Percentiles rank a stretch among this genome's conserved stretches.
These are phyloP conservation scores for Petrosia ficiformis DNA, from an alignment of 37 sponge, comb jelly and placozoan genomes.

Conservation along the genomic window DNA sequence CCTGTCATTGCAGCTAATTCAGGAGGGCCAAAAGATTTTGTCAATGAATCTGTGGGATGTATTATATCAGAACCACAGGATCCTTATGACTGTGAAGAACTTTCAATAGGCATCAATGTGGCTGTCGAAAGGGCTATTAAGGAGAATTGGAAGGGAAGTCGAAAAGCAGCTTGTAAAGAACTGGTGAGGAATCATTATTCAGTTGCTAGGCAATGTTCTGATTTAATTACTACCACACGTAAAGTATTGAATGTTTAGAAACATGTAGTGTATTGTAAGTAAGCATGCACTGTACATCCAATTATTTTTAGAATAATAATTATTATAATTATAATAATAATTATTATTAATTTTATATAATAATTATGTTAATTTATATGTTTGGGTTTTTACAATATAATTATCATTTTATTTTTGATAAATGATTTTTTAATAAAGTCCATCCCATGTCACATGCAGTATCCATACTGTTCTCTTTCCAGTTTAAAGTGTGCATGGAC, in stretches of 20 bases:
- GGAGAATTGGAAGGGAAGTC: background rate
- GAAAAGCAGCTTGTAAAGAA: background rate
- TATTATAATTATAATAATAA: no score
- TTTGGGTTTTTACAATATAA: no score
- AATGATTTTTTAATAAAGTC: no score
- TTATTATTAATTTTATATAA: no score
- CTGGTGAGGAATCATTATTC: background rate
- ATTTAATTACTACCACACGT: background rate
- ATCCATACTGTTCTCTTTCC: no score
- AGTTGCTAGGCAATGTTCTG: background rate
- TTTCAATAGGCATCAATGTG: background rate
- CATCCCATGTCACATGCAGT: no score
- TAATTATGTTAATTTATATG: no score
- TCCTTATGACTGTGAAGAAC: background rate
- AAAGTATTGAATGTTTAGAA: background rate
- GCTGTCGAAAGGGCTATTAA: background rate
- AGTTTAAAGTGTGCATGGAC: no score
- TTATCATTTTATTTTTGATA: no score
- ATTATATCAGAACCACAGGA: background rate
- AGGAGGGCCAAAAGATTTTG: conserved; percentile 8
- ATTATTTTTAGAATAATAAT: no score
- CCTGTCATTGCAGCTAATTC: conserved; percentile 13
- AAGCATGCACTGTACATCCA: no score
- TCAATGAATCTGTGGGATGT: background rate
- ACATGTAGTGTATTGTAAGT: no score